Percentiles rank a stretch among this genome's conserved stretches.
These are phyloP conservation scores for Alfaro cultratus DNA, from an alignment of 2,797 vertebrate species.

Conservation along the genomic window DNA sequence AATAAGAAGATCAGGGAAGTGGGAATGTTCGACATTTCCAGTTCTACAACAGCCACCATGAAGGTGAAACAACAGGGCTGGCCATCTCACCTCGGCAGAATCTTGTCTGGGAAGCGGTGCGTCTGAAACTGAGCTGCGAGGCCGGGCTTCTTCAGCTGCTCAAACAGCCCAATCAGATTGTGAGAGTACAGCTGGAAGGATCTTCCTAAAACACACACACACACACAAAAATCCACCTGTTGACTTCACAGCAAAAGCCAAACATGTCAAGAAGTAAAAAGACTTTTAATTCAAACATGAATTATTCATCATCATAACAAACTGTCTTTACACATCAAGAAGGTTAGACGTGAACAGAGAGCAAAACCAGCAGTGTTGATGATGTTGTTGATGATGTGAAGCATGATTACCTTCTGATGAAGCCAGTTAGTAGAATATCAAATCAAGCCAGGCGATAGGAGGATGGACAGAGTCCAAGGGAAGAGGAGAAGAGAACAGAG, in stretches of 20 bases:
- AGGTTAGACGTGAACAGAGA: constrained; percentile 69
- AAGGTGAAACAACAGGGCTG: neutral
- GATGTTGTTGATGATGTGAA: constrained; percentile 58
- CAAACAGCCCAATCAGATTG: constrained; percentile 96
- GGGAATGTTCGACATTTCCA: constrained; percentile 12
- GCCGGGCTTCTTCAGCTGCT: constrained; percentile 97
- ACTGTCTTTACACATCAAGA: constrained; percentile 29
- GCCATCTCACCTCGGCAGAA: constrained; percentile 77
- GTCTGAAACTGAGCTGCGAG: constrained; percentile 95
- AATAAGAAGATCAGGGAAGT: constrained; percentile 12
- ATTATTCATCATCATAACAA: constrained; percentile 7
- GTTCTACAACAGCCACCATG: neutral
- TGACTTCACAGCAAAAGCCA: neutral
- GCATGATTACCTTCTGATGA: constrained; percentile 94
- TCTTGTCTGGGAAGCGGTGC: constrained; percentile 95
- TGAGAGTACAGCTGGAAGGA: constrained; percentile 98
- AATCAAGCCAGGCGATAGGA: constrained; percentile 79
- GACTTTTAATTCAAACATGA: neutral
- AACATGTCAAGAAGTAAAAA: neutral
- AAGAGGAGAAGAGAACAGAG: constrained; percentile 72
- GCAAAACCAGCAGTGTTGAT: constrained; percentile 57
- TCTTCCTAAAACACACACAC: constrained; percentile 81
- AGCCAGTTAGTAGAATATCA: constrained; percentile 78
- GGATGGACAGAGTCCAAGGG: constrained; percentile 80
- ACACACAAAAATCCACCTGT: neutral